Conservation (phyloP, 2,888 invertebrate genomes). For the Omphaloscelis lunosa region DNA sequence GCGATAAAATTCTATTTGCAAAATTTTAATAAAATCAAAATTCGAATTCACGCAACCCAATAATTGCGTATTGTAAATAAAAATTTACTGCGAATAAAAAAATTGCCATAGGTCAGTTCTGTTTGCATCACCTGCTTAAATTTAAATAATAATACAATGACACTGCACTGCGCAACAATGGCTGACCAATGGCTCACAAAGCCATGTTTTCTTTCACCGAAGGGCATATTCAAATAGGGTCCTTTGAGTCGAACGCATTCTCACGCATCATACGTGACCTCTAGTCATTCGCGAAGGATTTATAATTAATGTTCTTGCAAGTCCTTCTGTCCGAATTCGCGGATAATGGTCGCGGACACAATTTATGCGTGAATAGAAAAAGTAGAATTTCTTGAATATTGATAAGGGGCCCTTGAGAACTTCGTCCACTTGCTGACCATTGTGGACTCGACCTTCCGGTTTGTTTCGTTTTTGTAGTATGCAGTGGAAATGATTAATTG, state of each 20-base stretch:
- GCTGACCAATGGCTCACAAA: constrained; percentile 77
- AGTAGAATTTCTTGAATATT: constrained; percentile 89
- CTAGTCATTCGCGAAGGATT: constrained; percentile 80
- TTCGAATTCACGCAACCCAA: constrained; percentile 53
- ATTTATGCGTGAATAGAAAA: constrained; percentile 81
- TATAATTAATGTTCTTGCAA: constrained; percentile 87
- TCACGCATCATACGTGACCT: constrained; percentile 90
- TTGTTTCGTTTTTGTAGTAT: constrained; percentile 65
- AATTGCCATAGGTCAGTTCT: constrained; percentile 84
- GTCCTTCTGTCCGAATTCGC: constrained; percentile 80
- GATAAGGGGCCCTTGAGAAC: constrained; percentile 84
- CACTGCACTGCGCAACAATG: constrained; percentile 80
- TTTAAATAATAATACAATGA: constrained; percentile 87
- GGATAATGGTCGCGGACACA: constrained; percentile 83
- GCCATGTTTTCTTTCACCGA: constrained; percentile 85
- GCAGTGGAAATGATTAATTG: constrained; percentile 64
- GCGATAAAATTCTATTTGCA: no score
- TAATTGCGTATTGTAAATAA: constrained; percentile 65
- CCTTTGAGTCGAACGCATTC: constrained; percentile 81
- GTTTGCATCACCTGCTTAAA: constrained; percentile 85
- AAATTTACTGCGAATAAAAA: constrained; percentile 62
- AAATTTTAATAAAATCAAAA: constrained; percentile 9
- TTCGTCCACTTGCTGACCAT: constrained; percentile 82
- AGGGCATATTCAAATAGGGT: constrained; percentile 90
- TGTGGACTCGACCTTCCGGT: constrained; percentile 81